phyloP scores from a whole-genome alignment of 2,797 vertebrate genomes.

The Mus minutoides region DNA sequence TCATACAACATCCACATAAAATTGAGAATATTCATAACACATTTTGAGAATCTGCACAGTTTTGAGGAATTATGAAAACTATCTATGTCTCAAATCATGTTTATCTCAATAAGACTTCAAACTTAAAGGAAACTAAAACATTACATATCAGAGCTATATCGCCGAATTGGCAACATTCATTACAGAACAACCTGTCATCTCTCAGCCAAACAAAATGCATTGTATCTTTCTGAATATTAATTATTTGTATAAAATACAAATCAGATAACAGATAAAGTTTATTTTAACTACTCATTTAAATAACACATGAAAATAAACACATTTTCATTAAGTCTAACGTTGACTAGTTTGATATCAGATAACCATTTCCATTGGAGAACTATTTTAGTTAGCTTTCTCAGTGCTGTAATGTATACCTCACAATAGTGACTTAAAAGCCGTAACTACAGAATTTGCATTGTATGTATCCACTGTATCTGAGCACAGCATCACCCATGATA shows the following conservation, averaged over 20 bases:
- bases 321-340: neutral
- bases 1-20: neutral
- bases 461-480: accelerated
- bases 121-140: neutral
- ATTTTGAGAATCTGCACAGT: neutral
- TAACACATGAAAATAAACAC: neutral
- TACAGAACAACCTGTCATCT: neutral
- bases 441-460: too few species aligned
- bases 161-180: neutral
- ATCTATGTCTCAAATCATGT: neutral
- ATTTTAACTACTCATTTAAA: neutral
- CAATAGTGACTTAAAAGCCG: neutral
- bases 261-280: neutral
- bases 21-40: neutral
- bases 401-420: too few species aligned
- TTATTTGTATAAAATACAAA: neutral
- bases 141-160: neutral
- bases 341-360: neutral
- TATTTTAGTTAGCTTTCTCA: too few species aligned
- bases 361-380: neutral
- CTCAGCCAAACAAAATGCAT: neutral
- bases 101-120: neutral
- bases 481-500: neutral
- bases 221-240: neutral
- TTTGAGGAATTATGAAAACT: neutral